Evolutionary conservation across 2,888 invertebrate species (phyloP), one percentile per base, ranked within the genome.

Genomic region (Eupithecia abbreviata): DNA sequence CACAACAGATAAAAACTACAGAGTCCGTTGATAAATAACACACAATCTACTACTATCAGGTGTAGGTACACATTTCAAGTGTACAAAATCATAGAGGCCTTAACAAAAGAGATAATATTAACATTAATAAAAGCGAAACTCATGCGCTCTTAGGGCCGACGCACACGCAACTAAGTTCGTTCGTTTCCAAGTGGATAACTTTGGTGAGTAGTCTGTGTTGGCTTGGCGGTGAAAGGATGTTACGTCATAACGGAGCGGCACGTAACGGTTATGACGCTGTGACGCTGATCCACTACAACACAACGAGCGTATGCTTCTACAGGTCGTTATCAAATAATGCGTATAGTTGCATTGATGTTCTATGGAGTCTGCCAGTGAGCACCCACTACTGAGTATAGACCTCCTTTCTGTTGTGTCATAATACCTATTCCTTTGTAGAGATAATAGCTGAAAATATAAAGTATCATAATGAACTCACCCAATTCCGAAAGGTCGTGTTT

Each of bases 401-500:
- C 10, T 62, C 3, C 10, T 18, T 18, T 58, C 55, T 9, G 55
- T 58, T 62, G 30, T 30, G 4, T 4, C 18, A 10, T 10, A 12
- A 10, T 30, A 30, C 10, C 4, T 30, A 12, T 2, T 30, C 62
- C 62, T 30, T 62, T 58, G 18, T 2, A 58, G 58, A 18, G 58
- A 58, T 55, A 30, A 65, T 6, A 41, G 0, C 41, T 2, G 2
- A 45, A n/a, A 68, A 68, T 30, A 18, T 30, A 5, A 66, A 13
- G 4, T 30, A 41, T 65, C 4, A 18, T 7, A 30, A 47, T 7
- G 10, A 41, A 88, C 94, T 93, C 84, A 94, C 94, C 92, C 83
- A 94, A 88, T 83, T 93, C 93, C 6, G 93, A 91, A 71, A 91
- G 90, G 81, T 88, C 93, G 85, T 93, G 97, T 96, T 98, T 98